These are phyloP conservation scores for Laterallus jamaicensis DNA, from an alignment of 2,113 vertebrate species.

Conservation along the genomic window DNA sequence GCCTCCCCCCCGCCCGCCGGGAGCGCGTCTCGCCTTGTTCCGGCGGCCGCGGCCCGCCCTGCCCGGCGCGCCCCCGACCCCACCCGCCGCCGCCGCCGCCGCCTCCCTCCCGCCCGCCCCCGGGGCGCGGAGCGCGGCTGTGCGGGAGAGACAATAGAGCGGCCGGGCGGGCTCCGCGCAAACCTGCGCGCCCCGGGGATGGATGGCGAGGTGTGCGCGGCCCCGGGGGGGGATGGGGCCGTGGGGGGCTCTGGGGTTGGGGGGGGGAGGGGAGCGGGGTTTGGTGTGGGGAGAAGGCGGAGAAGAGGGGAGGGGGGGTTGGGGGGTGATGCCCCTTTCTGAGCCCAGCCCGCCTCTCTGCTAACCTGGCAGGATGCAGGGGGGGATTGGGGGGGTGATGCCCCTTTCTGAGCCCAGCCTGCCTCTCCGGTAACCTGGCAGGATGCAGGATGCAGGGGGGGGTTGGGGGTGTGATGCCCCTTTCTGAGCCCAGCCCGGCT, in stretches of 20 bases:
- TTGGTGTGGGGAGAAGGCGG: not conserved
- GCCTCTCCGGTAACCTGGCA: constrained; percentile 2
- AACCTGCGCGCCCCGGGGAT: not conserved
- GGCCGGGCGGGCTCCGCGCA: too few species aligned
- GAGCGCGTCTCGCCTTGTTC: not conserved
- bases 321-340: not conserved
- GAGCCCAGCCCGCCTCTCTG: too few species aligned
- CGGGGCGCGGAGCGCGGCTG: too few species aligned
- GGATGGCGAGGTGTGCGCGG: not conserved
- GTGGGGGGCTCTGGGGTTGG: not conserved
- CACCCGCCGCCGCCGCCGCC: too few species aligned
- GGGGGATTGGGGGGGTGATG: not conserved
- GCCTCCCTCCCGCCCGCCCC: too few species aligned
- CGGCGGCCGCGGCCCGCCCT: not conserved
- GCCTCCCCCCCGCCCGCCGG: not conserved
- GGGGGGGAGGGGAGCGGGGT: too few species aligned
- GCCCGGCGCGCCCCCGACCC: too few species aligned
- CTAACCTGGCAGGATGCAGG: too few species aligned
- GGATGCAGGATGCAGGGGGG: not conserved
- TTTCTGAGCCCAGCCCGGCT: too few species aligned
- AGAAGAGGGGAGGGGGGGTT: not conserved
- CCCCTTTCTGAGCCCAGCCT: constrained; percentile 9
- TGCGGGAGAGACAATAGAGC: too few species aligned
- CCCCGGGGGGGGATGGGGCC: not conserved
- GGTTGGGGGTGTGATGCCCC: too few species aligned